Percentiles rank a stretch among this genome's conserved stretches.
Conservation (phyloP, 2,888 invertebrate genomes). For the Mythimna pallens region DNA sequence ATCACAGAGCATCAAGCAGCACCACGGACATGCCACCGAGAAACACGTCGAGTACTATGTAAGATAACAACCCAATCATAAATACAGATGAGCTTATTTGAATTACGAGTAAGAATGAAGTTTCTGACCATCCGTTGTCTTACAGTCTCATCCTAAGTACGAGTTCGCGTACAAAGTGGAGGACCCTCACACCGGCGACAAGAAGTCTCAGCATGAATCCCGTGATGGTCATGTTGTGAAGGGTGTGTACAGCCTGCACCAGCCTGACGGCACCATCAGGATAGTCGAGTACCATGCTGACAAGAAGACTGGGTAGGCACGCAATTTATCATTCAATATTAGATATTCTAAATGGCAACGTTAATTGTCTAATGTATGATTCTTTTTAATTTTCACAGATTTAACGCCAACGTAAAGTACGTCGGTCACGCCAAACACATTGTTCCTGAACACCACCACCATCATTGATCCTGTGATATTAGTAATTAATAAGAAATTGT, state of each 20-base stretch:
- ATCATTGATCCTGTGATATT: conserved; percentile 35
- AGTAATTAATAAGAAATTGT: not conserved
- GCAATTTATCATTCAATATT: not conserved
- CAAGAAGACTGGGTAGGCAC: conserved; percentile 44
- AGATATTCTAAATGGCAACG: no score
- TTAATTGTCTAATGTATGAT: not conserved
- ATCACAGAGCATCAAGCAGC: conserved; percentile 61
- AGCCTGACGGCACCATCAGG: not conserved
- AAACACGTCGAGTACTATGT: conserved; percentile 58
- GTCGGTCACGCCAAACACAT: conserved; percentile 27
- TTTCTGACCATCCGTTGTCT: not conserved
- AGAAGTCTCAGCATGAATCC: not conserved
- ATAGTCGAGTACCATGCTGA: conserved; percentile 57
- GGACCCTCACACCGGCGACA: conserved; percentile 28
- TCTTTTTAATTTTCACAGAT: not conserved
- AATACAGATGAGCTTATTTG: not conserved
- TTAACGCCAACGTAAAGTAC: conserved; percentile 21
- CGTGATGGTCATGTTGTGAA: conserved; percentile 4
- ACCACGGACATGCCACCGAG: conserved; percentile 51
- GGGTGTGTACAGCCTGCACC: conserved; percentile 8
- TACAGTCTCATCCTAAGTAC: conserved; percentile 74
- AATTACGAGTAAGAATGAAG: not conserved
- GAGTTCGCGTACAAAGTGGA: conserved; percentile 10
- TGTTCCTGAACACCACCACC: conserved; percentile 17
- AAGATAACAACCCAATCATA: not conserved